Base-by-base conservation (phyloP, 2,113 vertebrate species). In the Neoarius graeffei region DNA sequence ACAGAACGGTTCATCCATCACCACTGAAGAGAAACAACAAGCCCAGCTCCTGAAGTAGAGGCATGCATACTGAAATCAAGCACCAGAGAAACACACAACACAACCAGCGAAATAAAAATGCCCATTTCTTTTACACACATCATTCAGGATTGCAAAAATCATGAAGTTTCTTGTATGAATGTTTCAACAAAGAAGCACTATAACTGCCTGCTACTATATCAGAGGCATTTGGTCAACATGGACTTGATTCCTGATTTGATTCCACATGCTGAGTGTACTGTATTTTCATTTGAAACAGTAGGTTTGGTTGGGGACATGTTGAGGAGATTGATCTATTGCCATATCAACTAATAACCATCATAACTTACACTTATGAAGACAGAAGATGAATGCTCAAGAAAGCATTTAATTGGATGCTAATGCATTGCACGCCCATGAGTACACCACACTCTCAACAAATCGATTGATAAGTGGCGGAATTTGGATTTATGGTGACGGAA, bases 1-100 rank as follows among this genome's bases (percentile, higher is more conserved):
- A 27, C 23, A n/a, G 86, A 64, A 60, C 14, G 82, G 86, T 73
- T 56, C 56, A 60, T 60, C 79, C 54, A 87, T 87, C 80, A 87
- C 7, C 80, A 80, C 35, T 67, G 30, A 62, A 87, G 15, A 59
- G 52, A 50, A 42, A 62, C 85, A 86, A 30, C 77, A 59, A 81
- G 66, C 54, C 8, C 52, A 82, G 42, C 42, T 42, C 42, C 42
- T 42, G 27, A 17, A 87, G 54, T 20, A 57, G 4, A 54, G 13
- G n/a, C n/a, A 82, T 67, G 56, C 30, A 30, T n/a, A 59, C 54
- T 35, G 52, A n/a, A 57, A 73, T 73, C 30, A 1, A 74, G 20
- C 20, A n/a, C 30, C 17, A 57, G 54, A 56, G 25, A 71, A 54
- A 69, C 62, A n/a, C 35, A 83, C 20, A 64, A n/a, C 77, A 57